Percentiles rank a stretch among this genome's conserved stretches.
Conservation (phyloP, 1,140 invertebrate species). For the Leptinotarsa undecemlineata region DNA sequence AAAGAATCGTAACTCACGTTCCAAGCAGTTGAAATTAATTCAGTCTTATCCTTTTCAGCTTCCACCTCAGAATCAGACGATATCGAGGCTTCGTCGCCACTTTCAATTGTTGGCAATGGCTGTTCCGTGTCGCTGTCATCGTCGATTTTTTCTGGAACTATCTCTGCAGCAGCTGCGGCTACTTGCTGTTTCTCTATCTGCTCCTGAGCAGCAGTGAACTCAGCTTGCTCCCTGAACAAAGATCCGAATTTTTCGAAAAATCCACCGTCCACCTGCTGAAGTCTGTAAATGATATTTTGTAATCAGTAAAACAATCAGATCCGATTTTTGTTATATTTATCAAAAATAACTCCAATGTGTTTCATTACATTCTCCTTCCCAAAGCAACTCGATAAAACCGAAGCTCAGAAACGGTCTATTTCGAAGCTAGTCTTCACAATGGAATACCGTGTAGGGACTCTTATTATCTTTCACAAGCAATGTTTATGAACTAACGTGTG, state of each 20-base stretch:
- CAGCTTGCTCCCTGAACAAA: constrained; percentile 66
- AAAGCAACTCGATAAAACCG: no score
- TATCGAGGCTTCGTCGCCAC: constrained; percentile 55
- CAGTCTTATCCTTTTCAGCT: constrained; percentile 60
- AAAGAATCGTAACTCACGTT: constrained; percentile 65
- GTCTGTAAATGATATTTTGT: constrained; percentile 57
- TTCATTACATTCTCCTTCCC: no score
- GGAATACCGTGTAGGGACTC: no score
- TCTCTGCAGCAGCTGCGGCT: constrained; percentile 48
- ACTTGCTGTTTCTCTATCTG: constrained; percentile 52
- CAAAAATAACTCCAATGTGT: background rate
- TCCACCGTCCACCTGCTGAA: constrained; percentile 76
- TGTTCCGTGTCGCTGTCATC: constrained; percentile 57
- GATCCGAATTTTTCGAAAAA: constrained; percentile 82
- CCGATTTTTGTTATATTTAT: background rate
- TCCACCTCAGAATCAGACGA: constrained; percentile 61
- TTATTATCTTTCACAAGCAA: no score
- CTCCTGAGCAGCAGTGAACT: constrained; percentile 43
- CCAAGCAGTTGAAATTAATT: constrained; percentile 67
- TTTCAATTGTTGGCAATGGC: constrained; percentile 38
- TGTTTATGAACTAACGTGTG: no score
- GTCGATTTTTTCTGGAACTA: constrained; percentile 51
- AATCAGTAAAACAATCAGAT: background rate
- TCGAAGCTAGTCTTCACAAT: no score
- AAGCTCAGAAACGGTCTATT: no score